Evolutionary conservation across 2,797 vertebrate genomes (phyloP).

Genomic region (Apogon hyalosoma): DNA sequence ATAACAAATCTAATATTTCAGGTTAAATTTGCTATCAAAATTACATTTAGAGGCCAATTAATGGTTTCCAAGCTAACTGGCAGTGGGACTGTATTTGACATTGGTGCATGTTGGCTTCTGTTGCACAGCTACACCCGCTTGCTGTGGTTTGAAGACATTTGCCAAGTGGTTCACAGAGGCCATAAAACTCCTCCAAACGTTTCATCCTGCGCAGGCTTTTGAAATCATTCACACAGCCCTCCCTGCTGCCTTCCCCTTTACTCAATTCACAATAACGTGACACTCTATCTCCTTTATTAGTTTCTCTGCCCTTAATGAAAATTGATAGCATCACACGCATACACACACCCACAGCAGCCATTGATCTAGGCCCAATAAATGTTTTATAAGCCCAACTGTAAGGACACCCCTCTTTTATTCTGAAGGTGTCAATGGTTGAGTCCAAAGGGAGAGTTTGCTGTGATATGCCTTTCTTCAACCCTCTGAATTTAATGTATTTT

Average conservation of each 20-base stretch:
- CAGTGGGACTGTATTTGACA: conserved; percentile 13
- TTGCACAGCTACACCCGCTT: conserved; percentile 46
- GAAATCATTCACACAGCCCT: conserved; percentile 61
- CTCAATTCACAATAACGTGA: conserved; percentile 71
- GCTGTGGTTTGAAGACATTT: conserved; percentile 62
- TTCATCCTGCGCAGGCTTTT: conserved; percentile 69
- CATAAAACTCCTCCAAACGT: conserved; percentile 65
- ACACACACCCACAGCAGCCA: conserved; percentile 50
- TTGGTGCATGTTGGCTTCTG: conserved; percentile 13
- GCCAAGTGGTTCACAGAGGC: conserved; percentile 67
- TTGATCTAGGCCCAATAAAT: conserved; percentile 73
- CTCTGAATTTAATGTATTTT: conserved; percentile 36
- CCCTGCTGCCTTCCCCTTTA: conserved; percentile 21
- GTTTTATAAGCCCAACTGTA: conserved; percentile 68
- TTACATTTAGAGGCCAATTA: background rate
- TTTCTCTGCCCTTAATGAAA: conserved; percentile 69
- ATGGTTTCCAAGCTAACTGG: conserved; percentile 17
- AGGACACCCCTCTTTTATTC: conserved; percentile 46
- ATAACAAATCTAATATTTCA: too few species aligned
- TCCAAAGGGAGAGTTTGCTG: conserved; percentile 36
- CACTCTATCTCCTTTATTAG: conserved; percentile 66
- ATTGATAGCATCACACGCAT: conserved; percentile 62
- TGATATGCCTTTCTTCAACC: conserved; percentile 8
- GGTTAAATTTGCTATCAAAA: too few species aligned
- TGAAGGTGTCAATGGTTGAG: conserved; percentile 49